phyloP scores from a whole-genome alignment of 2,888 invertebrate genomes.

The Conus canariensis region DNA sequence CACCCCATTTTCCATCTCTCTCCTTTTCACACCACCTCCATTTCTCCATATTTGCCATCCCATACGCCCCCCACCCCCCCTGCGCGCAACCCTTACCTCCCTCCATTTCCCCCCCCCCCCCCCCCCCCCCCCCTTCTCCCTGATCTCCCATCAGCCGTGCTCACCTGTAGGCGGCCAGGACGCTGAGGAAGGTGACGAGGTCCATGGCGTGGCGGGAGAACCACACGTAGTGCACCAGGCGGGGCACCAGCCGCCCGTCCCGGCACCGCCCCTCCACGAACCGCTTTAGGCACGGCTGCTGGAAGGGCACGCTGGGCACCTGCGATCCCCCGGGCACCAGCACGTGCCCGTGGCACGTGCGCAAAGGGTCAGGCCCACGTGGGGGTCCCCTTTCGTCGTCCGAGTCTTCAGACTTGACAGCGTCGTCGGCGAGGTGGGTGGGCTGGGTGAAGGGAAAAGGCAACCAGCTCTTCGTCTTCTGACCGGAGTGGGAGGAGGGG shows the following conservation, averaged over 20 bases:
- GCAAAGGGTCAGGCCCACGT: not conserved
- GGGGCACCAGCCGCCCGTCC: slow-evolving; percentile 55
- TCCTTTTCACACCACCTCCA: not conserved
- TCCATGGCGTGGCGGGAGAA: slow-evolving; percentile 59
- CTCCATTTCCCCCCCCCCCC: not conserved
- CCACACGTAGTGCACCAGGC: slow-evolving; percentile 67
- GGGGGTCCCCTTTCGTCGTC: not conserved
- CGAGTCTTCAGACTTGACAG: too few relatives aligned
- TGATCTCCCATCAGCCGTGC: not conserved
- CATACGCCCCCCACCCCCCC: not conserved
- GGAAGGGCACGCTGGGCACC: slow-evolving; percentile 42
- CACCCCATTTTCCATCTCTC: not conserved
- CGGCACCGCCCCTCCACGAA: slow-evolving; percentile 49
- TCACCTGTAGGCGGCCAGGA: slow-evolving; percentile 58
- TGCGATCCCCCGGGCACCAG: not conserved
- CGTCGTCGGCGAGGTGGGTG: not conserved
- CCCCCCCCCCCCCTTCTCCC: not conserved
- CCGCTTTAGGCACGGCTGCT: slow-evolving; percentile 52
- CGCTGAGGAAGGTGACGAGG: slow-evolving; percentile 62
- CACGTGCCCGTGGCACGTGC: not conserved
- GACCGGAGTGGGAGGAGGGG: not conserved
- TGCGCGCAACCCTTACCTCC: not conserved
- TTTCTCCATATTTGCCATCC: not conserved
- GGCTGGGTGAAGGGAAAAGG: not conserved
- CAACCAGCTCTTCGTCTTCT: not conserved